Evolutionary conservation across 2,113 vertebrate genomes (phyloP).

Genomic region (Malurus cyaneus): DNA sequence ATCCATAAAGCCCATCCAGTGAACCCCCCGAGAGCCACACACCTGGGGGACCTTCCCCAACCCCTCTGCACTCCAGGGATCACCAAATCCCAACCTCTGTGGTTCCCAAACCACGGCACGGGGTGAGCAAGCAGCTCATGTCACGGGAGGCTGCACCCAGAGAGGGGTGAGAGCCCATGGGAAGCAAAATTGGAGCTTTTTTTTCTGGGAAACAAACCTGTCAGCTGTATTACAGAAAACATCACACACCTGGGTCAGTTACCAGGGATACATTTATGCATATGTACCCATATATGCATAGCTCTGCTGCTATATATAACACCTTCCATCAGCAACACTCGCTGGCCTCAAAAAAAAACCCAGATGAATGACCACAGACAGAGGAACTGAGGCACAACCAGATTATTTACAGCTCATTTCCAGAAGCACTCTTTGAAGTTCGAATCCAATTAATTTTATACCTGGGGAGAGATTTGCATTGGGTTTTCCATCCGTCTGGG

Average conservation of each 20-base stretch:
- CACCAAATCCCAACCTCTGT: accelerated
- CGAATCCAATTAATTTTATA: conserved; percentile 58
- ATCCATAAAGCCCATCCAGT: neutral
- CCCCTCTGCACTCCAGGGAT: neutral
- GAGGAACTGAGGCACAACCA: conserved; percentile 57
- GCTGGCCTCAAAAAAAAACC: neutral
- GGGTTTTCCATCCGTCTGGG: neutral
- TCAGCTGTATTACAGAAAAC: neutral
- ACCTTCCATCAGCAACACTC: conserved; percentile 1
- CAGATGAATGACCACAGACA: conserved; percentile 34
- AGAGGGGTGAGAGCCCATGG: neutral
- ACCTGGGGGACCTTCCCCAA: neutral
- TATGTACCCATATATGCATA: neutral
- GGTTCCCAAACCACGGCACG: accelerated
- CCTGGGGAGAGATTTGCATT: conserved; percentile 33
- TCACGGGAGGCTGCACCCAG: accelerated
- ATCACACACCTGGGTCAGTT: neutral
- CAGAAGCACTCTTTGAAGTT: conserved; percentile 39
- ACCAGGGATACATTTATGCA: neutral
- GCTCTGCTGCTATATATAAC: conserved; percentile 37
- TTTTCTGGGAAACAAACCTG: neutral
- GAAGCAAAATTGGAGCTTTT: neutral
- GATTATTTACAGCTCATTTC: conserved; percentile 44
- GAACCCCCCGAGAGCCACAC: neutral
- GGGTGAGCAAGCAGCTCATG: accelerated